A percentile compares a stretch with the other conserved stretches of the same genome.
phyloP scores from a whole-genome alignment of 2,113 vertebrate genomes.

The Pygoscelis antarcticus region DNA sequence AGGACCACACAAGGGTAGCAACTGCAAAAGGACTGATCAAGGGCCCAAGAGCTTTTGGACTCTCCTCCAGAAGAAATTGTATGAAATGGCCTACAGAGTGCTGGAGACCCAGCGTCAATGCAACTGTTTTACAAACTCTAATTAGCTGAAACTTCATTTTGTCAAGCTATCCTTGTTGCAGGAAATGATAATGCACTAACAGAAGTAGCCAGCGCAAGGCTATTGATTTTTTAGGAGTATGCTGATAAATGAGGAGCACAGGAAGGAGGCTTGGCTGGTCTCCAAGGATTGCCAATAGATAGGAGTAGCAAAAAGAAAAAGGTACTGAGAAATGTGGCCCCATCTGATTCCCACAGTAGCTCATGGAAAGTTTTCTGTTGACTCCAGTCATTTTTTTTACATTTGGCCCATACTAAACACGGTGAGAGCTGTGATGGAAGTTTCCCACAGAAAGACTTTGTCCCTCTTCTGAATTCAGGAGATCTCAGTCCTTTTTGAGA shows the following conservation, averaged over 20 bases:
- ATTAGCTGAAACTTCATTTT: slow-evolving; percentile 9
- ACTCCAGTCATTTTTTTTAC: neutral
- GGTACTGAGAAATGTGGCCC: neutral
- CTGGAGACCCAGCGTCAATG: neutral
- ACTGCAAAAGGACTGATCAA: neutral
- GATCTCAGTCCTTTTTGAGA: neutral
- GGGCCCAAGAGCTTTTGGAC: neutral
- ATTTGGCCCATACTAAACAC: neutral
- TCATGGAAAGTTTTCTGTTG: neutral
- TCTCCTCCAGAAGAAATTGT: neutral
- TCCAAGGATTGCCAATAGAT: neutral
- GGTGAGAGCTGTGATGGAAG: neutral
- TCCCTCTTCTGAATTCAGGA: neutral
- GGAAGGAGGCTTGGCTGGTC: slow-evolving; percentile 13
- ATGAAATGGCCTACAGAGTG: neutral
- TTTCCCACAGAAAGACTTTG: neutral
- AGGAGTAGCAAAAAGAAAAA: neutral
- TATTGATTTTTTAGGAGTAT: slow-evolving; percentile 28
- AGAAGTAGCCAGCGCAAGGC: neutral
- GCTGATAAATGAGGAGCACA: slow-evolving; percentile 17
- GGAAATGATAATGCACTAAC: slow-evolving; percentile 24
- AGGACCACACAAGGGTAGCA: neutral
- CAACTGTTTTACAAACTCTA: neutral
- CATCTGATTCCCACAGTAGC: neutral
- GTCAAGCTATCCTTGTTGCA: slow-evolving; percentile 1